Percentiles rank a stretch among this genome's conserved stretches.
Conservation (phyloP, 2,888 invertebrate genomes). For the Urechis unicinctus region DNA sequence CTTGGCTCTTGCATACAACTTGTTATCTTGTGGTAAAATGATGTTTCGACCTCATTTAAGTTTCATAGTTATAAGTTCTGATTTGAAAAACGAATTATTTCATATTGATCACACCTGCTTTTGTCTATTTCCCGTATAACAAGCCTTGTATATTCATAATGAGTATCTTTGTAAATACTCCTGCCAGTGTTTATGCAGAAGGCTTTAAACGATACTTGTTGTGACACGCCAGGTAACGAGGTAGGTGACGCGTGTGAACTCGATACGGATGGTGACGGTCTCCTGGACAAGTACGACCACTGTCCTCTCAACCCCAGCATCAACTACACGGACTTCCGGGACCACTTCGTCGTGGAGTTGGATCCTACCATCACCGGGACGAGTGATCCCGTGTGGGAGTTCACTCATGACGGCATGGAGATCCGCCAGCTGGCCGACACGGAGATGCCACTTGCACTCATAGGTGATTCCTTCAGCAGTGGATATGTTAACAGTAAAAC, state of each 20-base stretch:
- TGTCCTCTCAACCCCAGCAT: slow-evolving; percentile 91
- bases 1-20: too few species aligned
- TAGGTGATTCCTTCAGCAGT: too few species aligned
- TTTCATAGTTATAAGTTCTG: too few species aligned
- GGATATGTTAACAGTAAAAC: too few species aligned
- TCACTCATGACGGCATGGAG: slow-evolving; percentile 79
- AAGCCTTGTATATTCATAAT: too few species aligned
- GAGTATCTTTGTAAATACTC: neutral
- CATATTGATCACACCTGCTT: too few species aligned
- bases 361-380: slow-evolving; percentile 84
- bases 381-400: slow-evolving; percentile 91
- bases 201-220: too few species aligned
- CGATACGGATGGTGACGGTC: slow-evolving; percentile 77
- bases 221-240: slow-evolving; percentile 16
- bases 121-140: too few species aligned
- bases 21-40: too few species aligned
- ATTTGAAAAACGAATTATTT: too few species aligned
- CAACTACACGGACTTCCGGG: slow-evolving; percentile 79
- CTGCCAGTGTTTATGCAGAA: too few species aligned
- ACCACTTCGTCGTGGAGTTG: slow-evolving; percentile 80
- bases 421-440: slow-evolving; percentile 26
- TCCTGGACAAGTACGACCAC: slow-evolving; percentile 74
- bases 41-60: too few species aligned
- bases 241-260: slow-evolving; percentile 77
- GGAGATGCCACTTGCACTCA: slow-evolving; percentile 28